A percentile compares a stretch with the other conserved stretches of the same genome.
Conservation (phyloP, 2,888 invertebrate species). For the Chaitophorus viminalis region DNA sequence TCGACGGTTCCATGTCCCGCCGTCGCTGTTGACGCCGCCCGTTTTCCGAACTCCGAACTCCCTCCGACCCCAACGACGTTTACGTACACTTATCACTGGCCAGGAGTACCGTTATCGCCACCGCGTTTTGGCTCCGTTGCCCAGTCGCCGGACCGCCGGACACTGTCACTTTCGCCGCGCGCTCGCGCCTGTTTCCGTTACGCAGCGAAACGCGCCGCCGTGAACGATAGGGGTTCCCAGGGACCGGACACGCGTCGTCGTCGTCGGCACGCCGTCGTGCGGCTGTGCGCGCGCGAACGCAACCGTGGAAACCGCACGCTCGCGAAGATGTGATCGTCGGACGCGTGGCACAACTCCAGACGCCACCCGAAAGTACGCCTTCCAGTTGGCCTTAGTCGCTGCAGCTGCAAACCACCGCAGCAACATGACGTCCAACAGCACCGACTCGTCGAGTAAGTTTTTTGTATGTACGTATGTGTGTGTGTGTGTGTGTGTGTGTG, state of each 20-base stretch:
- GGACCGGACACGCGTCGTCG: slow-evolving; percentile 56
- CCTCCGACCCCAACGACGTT: neutral
- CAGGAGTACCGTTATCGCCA: too few species aligned
- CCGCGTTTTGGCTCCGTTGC: neutral
- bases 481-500: neutral
- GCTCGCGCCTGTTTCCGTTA: neutral
- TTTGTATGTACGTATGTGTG: neutral
- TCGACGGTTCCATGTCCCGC: neutral
- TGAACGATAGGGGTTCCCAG: slow-evolving; percentile 54
- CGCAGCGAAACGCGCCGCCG: slow-evolving; percentile 6
- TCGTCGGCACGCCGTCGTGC: slow-evolving; percentile 51
- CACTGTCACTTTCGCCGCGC: neutral
- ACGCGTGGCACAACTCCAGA: neutral
- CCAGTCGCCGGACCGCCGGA: neutral
- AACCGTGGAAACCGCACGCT: slow-evolving; percentile 30
- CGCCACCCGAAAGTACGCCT: neutral
- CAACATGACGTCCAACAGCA: slow-evolving; percentile 9
- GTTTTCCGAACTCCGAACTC: too few species aligned
- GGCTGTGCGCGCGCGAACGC: slow-evolving; percentile 26
- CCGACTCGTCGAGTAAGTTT: slow-evolving; percentile 12
- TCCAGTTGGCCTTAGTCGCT: neutral
- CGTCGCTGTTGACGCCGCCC: too few species aligned
- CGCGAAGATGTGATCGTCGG: slow-evolving; percentile 44
- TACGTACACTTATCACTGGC: too few species aligned
- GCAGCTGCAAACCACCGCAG: neutral